Base-by-base conservation (phyloP, 2,797 vertebrate genomes). In the Apodemus agrarius region DNA sequence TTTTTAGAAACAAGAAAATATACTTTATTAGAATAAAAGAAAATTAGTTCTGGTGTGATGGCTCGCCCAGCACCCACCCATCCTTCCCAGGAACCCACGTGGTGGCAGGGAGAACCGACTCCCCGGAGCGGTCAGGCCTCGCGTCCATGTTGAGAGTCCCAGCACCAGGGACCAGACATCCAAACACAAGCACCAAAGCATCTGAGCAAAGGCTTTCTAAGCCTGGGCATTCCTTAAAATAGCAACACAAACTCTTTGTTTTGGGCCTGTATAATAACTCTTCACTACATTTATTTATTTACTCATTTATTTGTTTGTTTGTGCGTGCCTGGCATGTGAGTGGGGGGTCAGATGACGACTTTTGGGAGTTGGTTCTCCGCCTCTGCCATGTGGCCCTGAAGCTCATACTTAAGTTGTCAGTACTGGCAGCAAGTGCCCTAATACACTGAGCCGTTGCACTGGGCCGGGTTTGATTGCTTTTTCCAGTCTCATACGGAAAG, bases 1-100 rank as follows among this genome's bases (percentile, higher is more conserved):
- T 29, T 59, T 86, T 91, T 87, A 87, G 59, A 95, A 81, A 21
- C 17, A 54, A 29, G 78, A 12, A 90, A 79, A 95, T 61, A 13
- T 7, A 72, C 92, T 63, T 49, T 31, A 65, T 61, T 74, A 91
- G 87, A 96, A 90, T n/a, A 93, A 95, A 89, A 86, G 34, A 49
- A 86, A 69, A 54, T 26, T 52, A 54, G 84, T 13, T 0, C 65
- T 43, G 9, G 46, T 16, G 13, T 1, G 34, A 26, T 52, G 84
- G 21, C 31, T n/a, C 46, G 19, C 29, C 43, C 49, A 43, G 29
- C 12, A 1, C 31, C 31, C 0, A 54, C 13, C 46, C 46, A 49
- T 31, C 29, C 61, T 14, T n/a, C 5, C 83, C 10, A 67, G 83
- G 83, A 49, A 49, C 61, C 43, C 61, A 3, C 67, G 31, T 34